Evolutionary conservation across 2,113 vertebrate species (phyloP).

Genomic region (Sturnus vulgaris): DNA sequence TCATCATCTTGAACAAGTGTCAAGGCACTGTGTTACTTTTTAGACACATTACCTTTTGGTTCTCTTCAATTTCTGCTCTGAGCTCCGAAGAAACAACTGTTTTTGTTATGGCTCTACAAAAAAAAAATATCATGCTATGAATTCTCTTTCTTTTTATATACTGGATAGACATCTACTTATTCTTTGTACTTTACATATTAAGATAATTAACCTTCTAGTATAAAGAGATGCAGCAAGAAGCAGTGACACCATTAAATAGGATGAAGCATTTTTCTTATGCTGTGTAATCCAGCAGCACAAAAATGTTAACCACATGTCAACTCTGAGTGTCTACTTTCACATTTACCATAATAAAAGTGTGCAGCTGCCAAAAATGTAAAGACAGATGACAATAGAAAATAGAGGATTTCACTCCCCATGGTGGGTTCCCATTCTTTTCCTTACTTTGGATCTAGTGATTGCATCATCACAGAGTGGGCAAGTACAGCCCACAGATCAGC

Average conservation of each 20-base stretch:
- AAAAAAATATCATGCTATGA: background rate
- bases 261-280: background rate
- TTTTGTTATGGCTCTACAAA: conserved; percentile 88
- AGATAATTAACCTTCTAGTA: background rate
- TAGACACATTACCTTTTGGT: conserved; percentile 87
- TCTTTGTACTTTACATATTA: background rate
- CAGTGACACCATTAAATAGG: background rate
- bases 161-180: background rate
- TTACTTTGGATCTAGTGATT: background rate
- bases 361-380: background rate
- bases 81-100: conserved; percentile 88
- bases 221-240: background rate
- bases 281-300: background rate
- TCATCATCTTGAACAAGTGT: background rate
- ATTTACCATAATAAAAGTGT: background rate
- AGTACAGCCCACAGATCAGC: background rate
- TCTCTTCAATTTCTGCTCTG: conserved; percentile 89
- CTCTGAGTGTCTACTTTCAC: background rate
- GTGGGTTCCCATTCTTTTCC: background rate
- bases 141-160: background rate
- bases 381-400: background rate
- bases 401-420: background rate
- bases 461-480: accelerated
- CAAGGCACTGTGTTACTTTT: background rate
- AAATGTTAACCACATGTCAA: background rate